Base-by-base conservation (phyloP, 2,797 vertebrate species). In the Acropternis orthonyx region DNA sequence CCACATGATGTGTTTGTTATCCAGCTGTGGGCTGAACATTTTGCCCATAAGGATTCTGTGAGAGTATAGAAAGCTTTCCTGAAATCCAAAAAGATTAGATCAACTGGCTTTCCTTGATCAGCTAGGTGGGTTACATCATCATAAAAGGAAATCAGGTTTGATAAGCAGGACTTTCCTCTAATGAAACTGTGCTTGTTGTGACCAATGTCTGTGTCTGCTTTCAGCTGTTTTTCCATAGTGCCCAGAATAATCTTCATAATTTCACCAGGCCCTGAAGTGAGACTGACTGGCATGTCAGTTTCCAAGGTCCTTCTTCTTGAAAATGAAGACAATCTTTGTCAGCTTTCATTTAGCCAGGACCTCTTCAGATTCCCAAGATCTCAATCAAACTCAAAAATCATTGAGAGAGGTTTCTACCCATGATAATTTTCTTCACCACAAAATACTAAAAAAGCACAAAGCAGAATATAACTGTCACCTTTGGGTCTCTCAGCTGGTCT, bases 401-500 rank as follows among this genome's bases (percentile, higher is more conserved):
- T 7, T 36, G 56, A 58, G 7, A 59, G 24, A 37, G 24, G 24
- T 37, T 59, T 24, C 27, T 37, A 27, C 5, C 14, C 27, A 32
- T 51, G 18, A 3, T 62, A 78, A 58, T 55, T 69, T 8, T 58
- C 5, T 17, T 8, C 18, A 36, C 5, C 13, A 62, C 15, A 81
- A 72, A 71, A 74, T 9, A 68, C 12, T 37, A 23, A 28, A 54
- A 62, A 46, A 34, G 2, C 8, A 58, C 11, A 61, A 36, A 56
- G 4, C 4, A 30, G 7, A 71, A 37, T 7, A 11, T 1, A 66
- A 21, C 22, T 52, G 17, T 30, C 41, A 37, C 8, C 11, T 75
- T 39, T 4, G 2, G 1, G 5, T 58, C 14, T 56, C 37, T 75
- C 6, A 27, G 2, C 1, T 56, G 5, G 16, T 55, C 49, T 63